phyloP scores from a whole-genome alignment of 1,140 invertebrate genomes.

The Neodiprion lecontei region DNA sequence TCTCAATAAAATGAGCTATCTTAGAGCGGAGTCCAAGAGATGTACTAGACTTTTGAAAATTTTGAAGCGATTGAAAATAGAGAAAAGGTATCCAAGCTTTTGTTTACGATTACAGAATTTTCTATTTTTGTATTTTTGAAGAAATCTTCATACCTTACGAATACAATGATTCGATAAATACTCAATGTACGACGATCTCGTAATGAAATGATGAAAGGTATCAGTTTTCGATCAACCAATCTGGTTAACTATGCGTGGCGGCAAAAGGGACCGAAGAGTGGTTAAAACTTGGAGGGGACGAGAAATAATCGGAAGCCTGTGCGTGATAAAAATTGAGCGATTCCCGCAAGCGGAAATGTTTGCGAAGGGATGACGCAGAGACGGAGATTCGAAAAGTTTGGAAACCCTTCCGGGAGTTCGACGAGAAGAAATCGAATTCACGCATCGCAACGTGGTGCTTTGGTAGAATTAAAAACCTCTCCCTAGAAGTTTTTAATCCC shows the following conservation, averaged over 20 bases:
- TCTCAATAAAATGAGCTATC: too few species aligned
- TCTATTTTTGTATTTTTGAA: too few species aligned
- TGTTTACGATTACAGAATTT: too few species aligned
- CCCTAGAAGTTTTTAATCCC: constrained; percentile 30
- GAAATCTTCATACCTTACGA: too few species aligned
- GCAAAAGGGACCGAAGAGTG: background rate
- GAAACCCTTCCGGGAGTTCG: background rate
- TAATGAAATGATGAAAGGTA: too few species aligned
- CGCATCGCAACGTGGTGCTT: background rate
- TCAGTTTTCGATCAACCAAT: background rate
- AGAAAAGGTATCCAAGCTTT: too few species aligned
- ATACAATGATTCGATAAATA: too few species aligned
- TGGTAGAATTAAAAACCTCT: background rate
- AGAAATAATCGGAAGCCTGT: background rate
- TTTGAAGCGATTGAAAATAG: too few species aligned
- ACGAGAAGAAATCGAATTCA: background rate
- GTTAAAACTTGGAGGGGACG: background rate
- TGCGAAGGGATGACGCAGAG: background rate
- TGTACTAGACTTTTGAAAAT: too few species aligned
- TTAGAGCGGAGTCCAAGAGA: too few species aligned
- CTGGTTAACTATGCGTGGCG: background rate
- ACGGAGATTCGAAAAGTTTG: background rate
- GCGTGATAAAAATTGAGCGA: background rate
- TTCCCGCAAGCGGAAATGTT: background rate
- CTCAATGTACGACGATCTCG: too few species aligned